Percentiles rank a stretch among this genome's conserved stretches.
Conservation (phyloP, 2,888 invertebrate species). For the Diarsia mendica region DNA sequence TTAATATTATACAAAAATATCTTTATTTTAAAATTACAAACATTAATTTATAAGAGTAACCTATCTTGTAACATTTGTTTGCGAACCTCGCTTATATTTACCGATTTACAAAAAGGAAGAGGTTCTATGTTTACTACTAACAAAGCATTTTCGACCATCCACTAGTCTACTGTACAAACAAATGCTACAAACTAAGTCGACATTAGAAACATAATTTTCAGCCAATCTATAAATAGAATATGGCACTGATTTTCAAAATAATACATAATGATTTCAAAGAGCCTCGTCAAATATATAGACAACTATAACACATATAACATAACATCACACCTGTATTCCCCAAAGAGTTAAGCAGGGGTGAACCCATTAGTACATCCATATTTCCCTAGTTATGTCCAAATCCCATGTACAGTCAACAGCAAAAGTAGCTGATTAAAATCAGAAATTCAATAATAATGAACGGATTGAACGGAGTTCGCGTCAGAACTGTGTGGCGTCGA, state of each 20-base stretch:
- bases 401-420: too few species aligned
- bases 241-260: slow-evolving; percentile 64
- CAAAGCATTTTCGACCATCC: not conserved
- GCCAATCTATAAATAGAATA: slow-evolving; percentile 60
- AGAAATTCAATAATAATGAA: too few species aligned
- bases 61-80: slow-evolving; percentile 5
- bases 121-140: too few species aligned
- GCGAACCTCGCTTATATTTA: not conserved
- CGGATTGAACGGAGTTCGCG: too few species aligned
- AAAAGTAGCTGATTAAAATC: too few species aligned
- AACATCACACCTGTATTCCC: too few species aligned
- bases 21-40: slow-evolving; percentile 34
- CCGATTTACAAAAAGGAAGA: too few species aligned
- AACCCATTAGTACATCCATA: too few species aligned
- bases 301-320: not conserved
- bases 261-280: slow-evolving; percentile 46
- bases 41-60: not conserved
- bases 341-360: too few species aligned
- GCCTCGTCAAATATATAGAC: slow-evolving; percentile 51
- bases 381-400: too few species aligned
- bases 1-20: slow-evolving; percentile 78
- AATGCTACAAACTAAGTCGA: slow-evolving; percentile 21
- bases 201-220: slow-evolving; percentile 35
- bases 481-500: too few species aligned
- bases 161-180: slow-evolving; percentile 6